phyloP scores from a whole-genome alignment of 2,888 invertebrate genomes.

The Lomographa bimaculata region DNA sequence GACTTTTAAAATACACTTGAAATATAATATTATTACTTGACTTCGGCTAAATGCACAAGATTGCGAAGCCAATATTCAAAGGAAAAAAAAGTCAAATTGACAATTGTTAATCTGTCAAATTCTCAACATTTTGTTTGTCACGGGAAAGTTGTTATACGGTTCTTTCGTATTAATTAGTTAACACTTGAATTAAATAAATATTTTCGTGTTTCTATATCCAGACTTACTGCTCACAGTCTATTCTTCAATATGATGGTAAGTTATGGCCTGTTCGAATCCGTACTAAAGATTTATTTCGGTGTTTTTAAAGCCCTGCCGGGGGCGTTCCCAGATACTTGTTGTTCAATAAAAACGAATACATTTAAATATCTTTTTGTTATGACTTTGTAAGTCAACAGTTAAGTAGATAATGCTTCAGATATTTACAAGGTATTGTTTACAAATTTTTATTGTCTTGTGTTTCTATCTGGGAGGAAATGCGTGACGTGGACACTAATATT shows the following conservation, averaged over 20 bases:
- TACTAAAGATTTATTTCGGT: slow-evolving; percentile 2
- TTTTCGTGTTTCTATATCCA: not conserved
- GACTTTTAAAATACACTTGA: no score
- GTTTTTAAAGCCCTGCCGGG: slow-evolving; percentile 38
- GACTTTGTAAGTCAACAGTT: slow-evolving; percentile 1
- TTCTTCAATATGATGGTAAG: slow-evolving; percentile 63
- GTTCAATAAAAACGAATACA: slow-evolving; percentile 15
- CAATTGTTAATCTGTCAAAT: no score
- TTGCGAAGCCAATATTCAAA: no score
- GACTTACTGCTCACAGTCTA: not conserved
- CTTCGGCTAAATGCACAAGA: no score
- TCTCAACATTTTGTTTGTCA: no score
- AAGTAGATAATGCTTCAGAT: not conserved
- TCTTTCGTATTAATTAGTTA: not conserved
- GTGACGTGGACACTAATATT: slow-evolving; percentile 16
- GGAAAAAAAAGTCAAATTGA: no score
- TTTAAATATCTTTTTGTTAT: not conserved
- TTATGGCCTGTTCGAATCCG: slow-evolving; percentile 9
- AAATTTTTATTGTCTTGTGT: not conserved
- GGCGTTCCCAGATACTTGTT: slow-evolving; percentile 48
- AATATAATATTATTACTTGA: no score
- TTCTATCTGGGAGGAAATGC: not conserved
- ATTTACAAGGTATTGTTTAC: no score
- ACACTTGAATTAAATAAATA: not conserved
- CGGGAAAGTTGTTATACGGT: not conserved